phyloP scores from a whole-genome alignment of 2,797 vertebrate species.

The Molossus alvarezi region DNA sequence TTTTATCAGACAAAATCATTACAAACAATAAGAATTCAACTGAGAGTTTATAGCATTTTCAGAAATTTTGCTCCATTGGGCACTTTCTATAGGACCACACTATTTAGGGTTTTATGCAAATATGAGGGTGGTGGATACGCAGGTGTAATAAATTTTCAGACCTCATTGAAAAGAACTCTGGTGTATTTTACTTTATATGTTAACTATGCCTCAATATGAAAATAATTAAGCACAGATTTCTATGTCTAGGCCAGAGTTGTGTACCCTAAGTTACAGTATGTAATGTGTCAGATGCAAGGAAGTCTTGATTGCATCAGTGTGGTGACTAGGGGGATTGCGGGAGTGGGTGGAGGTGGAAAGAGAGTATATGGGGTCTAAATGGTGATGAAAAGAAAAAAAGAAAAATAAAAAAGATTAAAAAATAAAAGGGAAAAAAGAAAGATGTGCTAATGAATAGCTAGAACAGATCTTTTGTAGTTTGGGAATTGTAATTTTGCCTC shows the following conservation, averaged over 20 bases:
- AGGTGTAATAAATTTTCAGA: background rate
- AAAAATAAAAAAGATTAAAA: too few species aligned
- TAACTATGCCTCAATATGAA: background rate
- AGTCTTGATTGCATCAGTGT: background rate
- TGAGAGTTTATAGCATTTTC: background rate
- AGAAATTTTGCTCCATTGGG: background rate
- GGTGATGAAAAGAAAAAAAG: too few species aligned
- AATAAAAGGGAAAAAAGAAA: background rate
- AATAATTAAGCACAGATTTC: background rate
- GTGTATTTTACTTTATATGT: background rate
- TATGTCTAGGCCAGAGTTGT: background rate
- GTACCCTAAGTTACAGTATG: background rate
- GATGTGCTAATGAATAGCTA: background rate
- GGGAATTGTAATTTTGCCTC: slow-evolving; percentile 11
- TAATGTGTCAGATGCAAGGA: background rate
- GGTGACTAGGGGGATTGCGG: too few species aligned
- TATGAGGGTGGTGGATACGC: background rate
- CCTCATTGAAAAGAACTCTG: background rate
- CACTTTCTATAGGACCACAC: background rate
- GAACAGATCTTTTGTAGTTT: background rate
- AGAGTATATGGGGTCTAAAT: too few species aligned
- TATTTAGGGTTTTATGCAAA: background rate
- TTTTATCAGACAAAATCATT: background rate
- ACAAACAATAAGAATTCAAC: background rate
- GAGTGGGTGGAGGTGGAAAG: too few species aligned